Conservation (phyloP, 1,140 invertebrate genomes). For the Adelges cooleyi region DNA sequence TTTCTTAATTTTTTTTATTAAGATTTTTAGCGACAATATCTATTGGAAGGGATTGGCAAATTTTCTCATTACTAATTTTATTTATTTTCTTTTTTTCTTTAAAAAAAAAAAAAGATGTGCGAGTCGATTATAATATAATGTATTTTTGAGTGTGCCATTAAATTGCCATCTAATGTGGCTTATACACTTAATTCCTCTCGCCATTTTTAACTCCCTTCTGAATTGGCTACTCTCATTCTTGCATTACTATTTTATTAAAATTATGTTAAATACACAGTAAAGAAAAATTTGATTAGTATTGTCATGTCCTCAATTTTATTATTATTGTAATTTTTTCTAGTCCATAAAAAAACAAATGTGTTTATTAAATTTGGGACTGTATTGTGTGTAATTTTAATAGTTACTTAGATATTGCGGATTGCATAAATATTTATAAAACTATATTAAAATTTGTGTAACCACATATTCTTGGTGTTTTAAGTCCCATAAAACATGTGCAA, state of each 20-base stretch:
- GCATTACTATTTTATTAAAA: conserved; percentile 28
- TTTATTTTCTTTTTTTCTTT: conserved; percentile 13
- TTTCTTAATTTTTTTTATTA: conserved; percentile 18
- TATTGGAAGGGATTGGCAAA: conserved; percentile 26
- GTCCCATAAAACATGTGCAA: conserved; percentile 5
- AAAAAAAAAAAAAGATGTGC: conserved; percentile 21
- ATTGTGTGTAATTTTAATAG: conserved; percentile 26
- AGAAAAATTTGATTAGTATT: conserved; percentile 25
- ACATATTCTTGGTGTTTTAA: not conserved
- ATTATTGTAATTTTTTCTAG: conserved; percentile 27
- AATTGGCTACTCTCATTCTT: conserved; percentile 26
- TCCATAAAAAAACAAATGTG: conserved; percentile 19
- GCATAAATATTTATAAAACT: conserved; percentile 12
- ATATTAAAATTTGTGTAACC: not conserved
- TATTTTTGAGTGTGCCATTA: conserved; percentile 17
- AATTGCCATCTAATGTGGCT: conserved; percentile 2
- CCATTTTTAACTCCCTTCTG: conserved; percentile 23
- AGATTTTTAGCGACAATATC: not conserved
- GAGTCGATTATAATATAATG: conserved; percentile 16
- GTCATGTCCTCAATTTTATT: conserved; percentile 17
- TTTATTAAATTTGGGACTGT: conserved; percentile 23
- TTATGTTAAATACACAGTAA: conserved; percentile 27
- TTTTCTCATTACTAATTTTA: conserved; percentile 27
- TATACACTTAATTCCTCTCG: conserved; percentile 16
- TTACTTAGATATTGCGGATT: conserved; percentile 24